These are phyloP conservation scores for Laothoe populi DNA, from an alignment of 2,888 invertebrate genomes.

Conservation along the genomic window DNA sequence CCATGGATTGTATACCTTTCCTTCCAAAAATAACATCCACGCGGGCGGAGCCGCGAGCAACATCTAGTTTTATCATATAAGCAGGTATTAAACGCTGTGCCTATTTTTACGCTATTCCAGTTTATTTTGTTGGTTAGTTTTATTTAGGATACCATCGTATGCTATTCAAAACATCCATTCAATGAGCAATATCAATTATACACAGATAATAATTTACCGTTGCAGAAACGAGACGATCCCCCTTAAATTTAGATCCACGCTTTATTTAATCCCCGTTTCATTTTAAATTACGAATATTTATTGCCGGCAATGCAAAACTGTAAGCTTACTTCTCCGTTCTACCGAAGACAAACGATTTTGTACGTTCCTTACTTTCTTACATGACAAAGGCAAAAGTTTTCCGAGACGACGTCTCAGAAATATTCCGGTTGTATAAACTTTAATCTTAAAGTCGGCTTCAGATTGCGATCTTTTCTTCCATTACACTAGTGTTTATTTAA, in stretches of 20 bases:
- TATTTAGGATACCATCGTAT: no score
- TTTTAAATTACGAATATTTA: slow-evolving; percentile 65
- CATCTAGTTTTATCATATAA: no score
- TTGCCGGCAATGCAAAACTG: slow-evolving; percentile 64
- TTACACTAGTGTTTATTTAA: slow-evolving; percentile 28
- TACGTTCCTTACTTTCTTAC: slow-evolving; percentile 67
- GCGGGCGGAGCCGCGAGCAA: no score
- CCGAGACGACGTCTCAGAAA: slow-evolving; percentile 66
- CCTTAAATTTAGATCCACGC: slow-evolving; percentile 38
- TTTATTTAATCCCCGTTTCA: slow-evolving; percentile 44
- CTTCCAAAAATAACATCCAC: no score
- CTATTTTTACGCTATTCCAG: no score
- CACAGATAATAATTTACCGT: no score
- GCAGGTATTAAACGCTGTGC: no score
- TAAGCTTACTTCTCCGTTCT: slow-evolving; percentile 54
- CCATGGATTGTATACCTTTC: no score
- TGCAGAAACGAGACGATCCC: no score
- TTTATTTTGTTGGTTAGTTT: no score
- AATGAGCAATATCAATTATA: no score
- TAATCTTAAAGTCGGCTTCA: slow-evolving; percentile 50
- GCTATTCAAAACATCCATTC: no score
- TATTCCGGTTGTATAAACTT: slow-evolving; percentile 68
- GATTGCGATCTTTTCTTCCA: slow-evolving; percentile 34
- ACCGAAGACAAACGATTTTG: slow-evolving; percentile 71
- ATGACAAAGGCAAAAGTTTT: slow-evolving; percentile 77